These are phyloP conservation scores for Dendropsophus ebraccatus DNA, from an alignment of 2,113 vertebrate species.

Conservation along the genomic window DNA sequence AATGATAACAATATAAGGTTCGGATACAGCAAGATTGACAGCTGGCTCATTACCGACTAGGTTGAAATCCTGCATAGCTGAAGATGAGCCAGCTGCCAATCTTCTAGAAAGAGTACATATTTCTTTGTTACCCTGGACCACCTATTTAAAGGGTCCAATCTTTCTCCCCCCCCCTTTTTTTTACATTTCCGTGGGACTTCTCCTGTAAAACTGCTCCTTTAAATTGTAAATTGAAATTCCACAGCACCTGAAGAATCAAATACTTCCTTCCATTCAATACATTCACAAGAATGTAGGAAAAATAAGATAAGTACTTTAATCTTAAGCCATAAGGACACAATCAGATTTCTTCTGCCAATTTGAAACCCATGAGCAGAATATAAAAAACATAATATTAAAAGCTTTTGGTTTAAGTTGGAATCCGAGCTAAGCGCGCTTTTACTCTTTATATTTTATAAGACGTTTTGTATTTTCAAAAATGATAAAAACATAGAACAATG, in stretches of 20 bases:
- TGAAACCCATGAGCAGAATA: background rate
- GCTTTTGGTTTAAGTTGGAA: background rate
- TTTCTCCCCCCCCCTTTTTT: too few species aligned
- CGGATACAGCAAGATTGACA: background rate
- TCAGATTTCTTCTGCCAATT: background rate
- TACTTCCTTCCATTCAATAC: background rate
- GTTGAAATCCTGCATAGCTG: too few species aligned
- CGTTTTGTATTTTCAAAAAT: slow-evolving; percentile 6
- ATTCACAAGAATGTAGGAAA: background rate
- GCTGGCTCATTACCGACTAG: too few species aligned
- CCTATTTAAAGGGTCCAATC: too few species aligned
- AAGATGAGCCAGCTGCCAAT: too few species aligned
- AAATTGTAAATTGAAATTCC: background rate
- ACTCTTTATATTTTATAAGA: background rate
- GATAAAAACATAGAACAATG: background rate
- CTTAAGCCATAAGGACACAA: background rate
- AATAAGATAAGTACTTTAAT: background rate
- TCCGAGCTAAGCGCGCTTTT: slow-evolving; percentile 2
- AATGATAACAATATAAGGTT: too few species aligned
- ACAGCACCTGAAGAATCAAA: background rate
- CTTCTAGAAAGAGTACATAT: too few species aligned
- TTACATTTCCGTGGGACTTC: too few species aligned
- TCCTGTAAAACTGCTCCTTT: too few species aligned
- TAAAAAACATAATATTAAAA: background rate
- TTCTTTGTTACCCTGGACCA: background rate